Evolutionary conservation across 30 jellyfish, hydroid and myxozoan species (phyloP).

Genomic region (Hydractinia symbiolongicarpus): DNA sequence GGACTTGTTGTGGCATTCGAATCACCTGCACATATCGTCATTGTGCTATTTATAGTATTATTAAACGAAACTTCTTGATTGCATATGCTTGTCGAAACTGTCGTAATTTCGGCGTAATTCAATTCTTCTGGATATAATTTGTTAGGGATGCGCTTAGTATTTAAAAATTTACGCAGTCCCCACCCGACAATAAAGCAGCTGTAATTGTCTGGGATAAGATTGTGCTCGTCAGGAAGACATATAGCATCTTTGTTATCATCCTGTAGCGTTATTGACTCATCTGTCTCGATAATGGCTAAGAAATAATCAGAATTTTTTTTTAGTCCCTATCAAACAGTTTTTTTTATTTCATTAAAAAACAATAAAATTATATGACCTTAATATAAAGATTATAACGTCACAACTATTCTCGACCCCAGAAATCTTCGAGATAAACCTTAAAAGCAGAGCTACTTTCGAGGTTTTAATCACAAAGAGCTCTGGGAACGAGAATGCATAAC

Average conservation of each 20-base stretch:
- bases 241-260: not conserved
- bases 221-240: slow-evolving; percentile 23
- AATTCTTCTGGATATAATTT: not conserved
- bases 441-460: not conserved
- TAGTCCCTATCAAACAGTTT: not conserved
- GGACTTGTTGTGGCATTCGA: slow-evolving; percentile 28
- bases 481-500: not conserved
- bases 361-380: too few species aligned
- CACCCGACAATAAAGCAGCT: slow-evolving; percentile 29
- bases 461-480: too few species aligned
- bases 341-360: too few species aligned
- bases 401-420: not conserved
- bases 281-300: slow-evolving; percentile 13
- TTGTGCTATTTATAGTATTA: not conserved
- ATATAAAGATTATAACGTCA: not conserved
- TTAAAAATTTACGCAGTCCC: slow-evolving; percentile 4
- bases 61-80: slow-evolving; percentile 19
- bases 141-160: not conserved
- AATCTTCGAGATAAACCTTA: not conserved
- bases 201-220: slow-evolving; percentile 6
- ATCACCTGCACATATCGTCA: slow-evolving; percentile 33
- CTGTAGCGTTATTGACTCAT: not conserved
- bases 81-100: slow-evolving; percentile 18
- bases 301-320: not conserved
- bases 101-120: slow-evolving; percentile 17